Conservation (phyloP, 2,113 vertebrate genomes). For the Rhabdomys dilectus region DNA sequence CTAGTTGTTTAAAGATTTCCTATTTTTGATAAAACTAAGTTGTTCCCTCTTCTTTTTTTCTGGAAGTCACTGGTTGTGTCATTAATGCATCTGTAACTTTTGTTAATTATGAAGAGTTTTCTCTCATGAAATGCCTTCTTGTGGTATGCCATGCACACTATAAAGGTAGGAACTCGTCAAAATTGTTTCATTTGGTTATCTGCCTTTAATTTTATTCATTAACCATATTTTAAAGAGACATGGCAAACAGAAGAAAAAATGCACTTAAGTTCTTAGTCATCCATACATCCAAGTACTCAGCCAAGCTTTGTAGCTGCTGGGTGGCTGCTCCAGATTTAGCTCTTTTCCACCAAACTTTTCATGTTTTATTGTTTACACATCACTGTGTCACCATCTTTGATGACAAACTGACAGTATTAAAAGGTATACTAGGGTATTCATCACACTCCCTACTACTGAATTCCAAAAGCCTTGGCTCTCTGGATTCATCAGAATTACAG, state of each 20-base stretch:
- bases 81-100: background rate
- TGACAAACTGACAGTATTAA: conserved; percentile 80
- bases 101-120: conserved; percentile 38
- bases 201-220: conserved; percentile 17
- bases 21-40: conserved; percentile 43
- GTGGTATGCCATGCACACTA: background rate
- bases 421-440: conserved; percentile 82
- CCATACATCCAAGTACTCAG: background rate
- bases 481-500: conserved; percentile 79
- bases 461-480: conserved; percentile 68
- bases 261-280: background rate
- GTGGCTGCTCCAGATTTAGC: conserved; percentile 60
- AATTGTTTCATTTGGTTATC: background rate
- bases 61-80: background rate
- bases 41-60: background rate
- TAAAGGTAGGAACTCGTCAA: background rate
- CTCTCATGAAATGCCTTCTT: background rate
- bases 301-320: background rate
- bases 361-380: conserved; percentile 80
- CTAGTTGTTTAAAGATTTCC: background rate
- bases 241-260: background rate
- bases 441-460: conserved; percentile 71
- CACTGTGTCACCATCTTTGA: conserved; percentile 83
- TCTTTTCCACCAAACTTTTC: conserved; percentile 80
- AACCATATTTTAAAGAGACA: background rate